Conservation (phyloP, 2,888 invertebrate species). For the Drosophila meridiana region DNA sequence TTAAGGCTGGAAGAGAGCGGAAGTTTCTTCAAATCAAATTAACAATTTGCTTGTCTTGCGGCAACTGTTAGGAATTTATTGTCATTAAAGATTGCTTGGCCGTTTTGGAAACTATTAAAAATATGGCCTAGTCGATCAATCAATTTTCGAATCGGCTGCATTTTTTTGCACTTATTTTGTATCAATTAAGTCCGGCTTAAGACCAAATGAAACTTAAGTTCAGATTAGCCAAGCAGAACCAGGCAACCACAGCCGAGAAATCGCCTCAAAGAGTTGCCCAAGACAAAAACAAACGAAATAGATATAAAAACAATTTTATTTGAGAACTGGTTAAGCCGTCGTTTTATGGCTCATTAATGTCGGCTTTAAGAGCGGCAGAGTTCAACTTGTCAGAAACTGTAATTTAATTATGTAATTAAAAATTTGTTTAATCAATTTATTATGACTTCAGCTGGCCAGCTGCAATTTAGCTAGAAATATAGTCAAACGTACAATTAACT, state of each 20-base stretch:
- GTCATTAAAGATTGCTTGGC: not conserved
- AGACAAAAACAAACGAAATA: conserved; percentile 7
- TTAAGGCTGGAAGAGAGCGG: not conserved
- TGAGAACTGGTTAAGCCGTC: conserved; percentile 61
- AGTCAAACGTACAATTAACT: not conserved
- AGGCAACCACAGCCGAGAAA: conserved; percentile 14
- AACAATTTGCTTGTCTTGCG: not conserved
- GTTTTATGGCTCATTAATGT: conserved; percentile 70
- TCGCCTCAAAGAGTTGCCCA: conserved; percentile 12
- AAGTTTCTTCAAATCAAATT: not conserved
- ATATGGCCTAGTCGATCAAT: conserved; percentile 4
- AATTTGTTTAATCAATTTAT: conserved; percentile 59
- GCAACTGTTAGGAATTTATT: not conserved
- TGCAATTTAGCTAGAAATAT: not conserved
- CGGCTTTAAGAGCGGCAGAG: conserved; percentile 34
- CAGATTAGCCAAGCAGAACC: conserved; percentile 14
- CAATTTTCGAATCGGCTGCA: not conserved
- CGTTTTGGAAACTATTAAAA: not conserved
- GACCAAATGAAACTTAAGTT: conserved; percentile 9
- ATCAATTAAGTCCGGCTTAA: not conserved
- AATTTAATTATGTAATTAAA: conserved; percentile 45
- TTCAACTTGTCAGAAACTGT: conserved; percentile 26
- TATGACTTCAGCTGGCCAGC: conserved; percentile 34
- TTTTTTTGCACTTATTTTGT: conserved; percentile 9
- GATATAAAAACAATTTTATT: conserved; percentile 9